phyloP scores from a whole-genome alignment of 2,888 invertebrate species.

The Chirona hameri region DNA sequence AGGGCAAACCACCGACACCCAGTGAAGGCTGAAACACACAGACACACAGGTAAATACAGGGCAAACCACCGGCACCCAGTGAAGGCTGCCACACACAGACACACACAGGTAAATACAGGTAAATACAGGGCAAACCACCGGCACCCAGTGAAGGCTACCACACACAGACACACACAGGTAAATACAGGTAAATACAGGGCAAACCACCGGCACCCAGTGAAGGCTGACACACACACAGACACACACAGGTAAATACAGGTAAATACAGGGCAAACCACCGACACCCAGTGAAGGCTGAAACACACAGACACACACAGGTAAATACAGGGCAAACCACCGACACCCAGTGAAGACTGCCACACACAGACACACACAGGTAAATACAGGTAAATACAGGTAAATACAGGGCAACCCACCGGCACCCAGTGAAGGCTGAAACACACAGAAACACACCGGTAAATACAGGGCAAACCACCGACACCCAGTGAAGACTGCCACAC shows the following conservation, averaged over 20 bases:
- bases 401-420: no score
- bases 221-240: neutral
- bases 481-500: no score
- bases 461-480: no score
- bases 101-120: no score
- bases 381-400: no score
- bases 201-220: constrained; percentile 24
- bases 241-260: no score
- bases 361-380: neutral
- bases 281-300: constrained; percentile 9
- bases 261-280: neutral
- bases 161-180: neutral
- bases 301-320: neutral
- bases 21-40: constrained; percentile 7
- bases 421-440: no score
- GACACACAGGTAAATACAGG: neutral
- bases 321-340: neutral
- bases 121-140: neutral
- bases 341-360: constrained; percentile 5
- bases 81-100: neutral
- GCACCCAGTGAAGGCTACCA: constrained; percentile 8
- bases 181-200: no score
- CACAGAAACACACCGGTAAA: no score
- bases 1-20: constrained; percentile 11
- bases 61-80: constrained; percentile 25